These are phyloP conservation scores for Trichogramma pretiosum DNA, from an alignment of 1,140 invertebrate genomes.

Conservation along the genomic window DNA sequence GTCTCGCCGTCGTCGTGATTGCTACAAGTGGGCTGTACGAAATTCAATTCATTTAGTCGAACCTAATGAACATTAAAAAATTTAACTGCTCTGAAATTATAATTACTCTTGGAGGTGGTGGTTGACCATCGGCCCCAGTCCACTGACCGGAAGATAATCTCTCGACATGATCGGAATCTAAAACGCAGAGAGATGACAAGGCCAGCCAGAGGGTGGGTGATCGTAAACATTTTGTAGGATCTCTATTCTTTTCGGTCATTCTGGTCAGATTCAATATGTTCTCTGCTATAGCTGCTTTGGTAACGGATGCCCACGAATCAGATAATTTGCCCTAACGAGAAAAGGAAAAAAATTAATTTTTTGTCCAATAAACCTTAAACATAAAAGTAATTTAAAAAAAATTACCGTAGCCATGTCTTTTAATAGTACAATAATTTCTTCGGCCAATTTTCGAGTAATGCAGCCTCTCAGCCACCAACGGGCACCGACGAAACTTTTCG, in stretches of 20 bases:
- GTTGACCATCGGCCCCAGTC: conserved; percentile 51
- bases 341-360: conserved; percentile 11
- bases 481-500: conserved; percentile 48
- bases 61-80: too few species aligned
- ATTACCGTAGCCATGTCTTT: conserved; percentile 86
- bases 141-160: conserved; percentile 64
- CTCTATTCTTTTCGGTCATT: conserved; percentile 64
- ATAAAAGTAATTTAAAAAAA: too few species aligned
- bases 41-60: too few species aligned
- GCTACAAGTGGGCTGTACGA: conserved; percentile 66
- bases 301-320: conserved; percentile 76
- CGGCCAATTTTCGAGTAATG: conserved; percentile 73
- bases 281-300: conserved; percentile 84
- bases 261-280: conserved; percentile 80
- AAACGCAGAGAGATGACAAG: conserved; percentile 83
- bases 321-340: conserved; percentile 77
- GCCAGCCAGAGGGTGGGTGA: conserved; percentile 85
- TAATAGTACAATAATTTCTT: conserved; percentile 78
- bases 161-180: conserved; percentile 86
- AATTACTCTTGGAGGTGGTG: conserved; percentile 55
- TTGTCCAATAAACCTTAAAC: too few species aligned
- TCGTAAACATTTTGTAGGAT: conserved; percentile 66
- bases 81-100: conserved; percentile 5
- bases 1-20: conserved; percentile 98
- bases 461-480: conserved; percentile 81